A percentile compares a stretch with the other conserved stretches of the same genome.
These are phyloP conservation scores for Pangasius djambal DNA, from an alignment of 2,797 vertebrate species.

Conservation along the genomic window DNA sequence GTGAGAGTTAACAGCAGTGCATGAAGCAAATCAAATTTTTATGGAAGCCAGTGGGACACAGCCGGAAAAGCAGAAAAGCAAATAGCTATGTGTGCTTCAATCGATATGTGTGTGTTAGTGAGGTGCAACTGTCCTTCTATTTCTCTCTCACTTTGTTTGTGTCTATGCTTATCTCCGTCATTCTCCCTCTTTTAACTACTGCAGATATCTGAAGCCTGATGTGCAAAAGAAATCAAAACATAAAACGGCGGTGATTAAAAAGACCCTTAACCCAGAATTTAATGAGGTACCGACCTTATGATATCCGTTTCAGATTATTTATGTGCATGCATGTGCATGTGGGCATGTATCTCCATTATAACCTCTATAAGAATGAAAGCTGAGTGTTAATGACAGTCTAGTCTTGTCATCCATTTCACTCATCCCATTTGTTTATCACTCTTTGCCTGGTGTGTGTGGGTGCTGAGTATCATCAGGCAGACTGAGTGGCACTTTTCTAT, in stretches of 20 bases:
- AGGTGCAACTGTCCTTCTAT: constrained; percentile 24
- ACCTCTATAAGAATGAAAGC: constrained; percentile 12
- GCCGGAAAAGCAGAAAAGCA: constrained; percentile 48
- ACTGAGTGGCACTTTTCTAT: constrained; percentile 49
- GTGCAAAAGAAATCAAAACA: constrained; percentile 88
- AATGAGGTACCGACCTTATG: constrained; percentile 78
- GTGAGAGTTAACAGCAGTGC: constrained; percentile 43
- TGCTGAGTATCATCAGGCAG: constrained; percentile 31
- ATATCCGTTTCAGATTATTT: constrained; percentile 4
- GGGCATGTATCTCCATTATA: background rate
- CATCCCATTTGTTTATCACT: constrained; percentile 29
- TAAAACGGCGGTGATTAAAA: constrained; percentile 88
- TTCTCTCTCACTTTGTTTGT: background rate
- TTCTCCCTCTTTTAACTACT: constrained; percentile 15
- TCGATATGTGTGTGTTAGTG: constrained; percentile 18
- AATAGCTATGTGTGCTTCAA: constrained; percentile 39
- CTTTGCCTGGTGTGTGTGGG: constrained; percentile 32
- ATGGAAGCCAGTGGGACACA: constrained; percentile 55
- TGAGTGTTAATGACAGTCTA: constrained; percentile 52
- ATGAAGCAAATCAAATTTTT: constrained; percentile 57
- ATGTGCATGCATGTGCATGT: background rate
- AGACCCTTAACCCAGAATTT: constrained; percentile 89
- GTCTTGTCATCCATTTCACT: constrained; percentile 28
- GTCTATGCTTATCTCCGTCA: background rate
- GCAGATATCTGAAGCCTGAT: constrained; percentile 88